Conservation (phyloP, 2,888 invertebrate species). For the Nezara viridula region DNA sequence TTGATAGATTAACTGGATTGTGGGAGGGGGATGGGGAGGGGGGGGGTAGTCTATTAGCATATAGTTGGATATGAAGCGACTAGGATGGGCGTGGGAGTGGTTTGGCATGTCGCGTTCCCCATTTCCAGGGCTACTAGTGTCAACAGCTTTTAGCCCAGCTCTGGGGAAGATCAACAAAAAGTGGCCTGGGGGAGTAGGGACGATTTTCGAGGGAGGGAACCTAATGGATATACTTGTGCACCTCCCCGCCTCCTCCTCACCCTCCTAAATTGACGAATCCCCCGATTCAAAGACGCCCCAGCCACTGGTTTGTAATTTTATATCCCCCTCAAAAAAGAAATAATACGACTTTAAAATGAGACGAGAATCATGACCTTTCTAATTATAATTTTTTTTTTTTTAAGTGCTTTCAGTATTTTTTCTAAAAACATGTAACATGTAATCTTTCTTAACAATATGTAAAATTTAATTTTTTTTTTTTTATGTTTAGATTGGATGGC, state of each 20-base stretch:
- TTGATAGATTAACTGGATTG: neutral
- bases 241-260: neutral
- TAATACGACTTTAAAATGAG: no score
- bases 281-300: neutral
- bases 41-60: conserved; percentile 52
- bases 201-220: neutral
- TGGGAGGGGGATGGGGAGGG: no score
- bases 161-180: conserved; percentile 58
- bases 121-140: conserved; percentile 55
- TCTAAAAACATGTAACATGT: no score
- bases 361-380: no score
- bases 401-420: no score
- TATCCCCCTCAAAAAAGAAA: neutral
- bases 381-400: no score
- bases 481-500: no score
- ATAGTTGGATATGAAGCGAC: conserved; percentile 51
- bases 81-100: conserved; percentile 53
- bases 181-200: conserved; percentile 53
- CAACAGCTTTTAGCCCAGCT: conserved; percentile 56
- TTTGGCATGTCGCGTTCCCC: conserved; percentile 50
- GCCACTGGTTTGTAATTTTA: neutral
- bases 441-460: no score
- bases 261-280: neutral
- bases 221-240: conserved; percentile 51
- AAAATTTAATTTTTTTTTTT: no score